These are phyloP conservation scores for Gallinago nigripennis DNA, from an alignment of 2,797 vertebrate species.

Conservation along the genomic window DNA sequence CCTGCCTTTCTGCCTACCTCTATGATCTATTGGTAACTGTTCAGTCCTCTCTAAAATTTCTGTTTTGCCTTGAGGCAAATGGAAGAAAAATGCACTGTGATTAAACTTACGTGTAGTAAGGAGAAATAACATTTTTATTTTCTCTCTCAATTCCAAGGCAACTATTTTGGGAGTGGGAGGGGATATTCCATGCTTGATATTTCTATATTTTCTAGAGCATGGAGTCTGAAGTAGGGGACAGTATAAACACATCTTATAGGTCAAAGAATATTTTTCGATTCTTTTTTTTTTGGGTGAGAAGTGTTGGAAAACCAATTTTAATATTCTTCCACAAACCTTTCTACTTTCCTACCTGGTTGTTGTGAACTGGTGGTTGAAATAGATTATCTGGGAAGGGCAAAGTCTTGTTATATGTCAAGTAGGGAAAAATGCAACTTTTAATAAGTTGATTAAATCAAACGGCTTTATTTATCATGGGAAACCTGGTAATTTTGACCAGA, in stretches of 20 bases:
- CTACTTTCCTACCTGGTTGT: not conserved
- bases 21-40: constrained; percentile 7
- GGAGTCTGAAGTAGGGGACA: not conserved
- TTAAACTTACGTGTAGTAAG: not conserved
- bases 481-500: not conserved
- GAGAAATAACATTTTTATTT: constrained; percentile 42
- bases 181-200: not conserved
- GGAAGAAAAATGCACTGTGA: constrained; percentile 32
- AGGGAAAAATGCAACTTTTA: not conserved
- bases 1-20: not conserved
- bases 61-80: constrained; percentile 47
- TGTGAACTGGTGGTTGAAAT: not conserved
- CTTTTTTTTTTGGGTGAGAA: not conserved
- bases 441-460: not conserved
- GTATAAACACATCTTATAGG: not conserved
- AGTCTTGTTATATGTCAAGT: not conserved
- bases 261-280: not conserved
- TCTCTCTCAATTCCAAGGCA: not conserved
- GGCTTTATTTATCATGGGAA: not conserved
- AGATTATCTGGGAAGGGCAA: not conserved
- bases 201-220: not conserved
- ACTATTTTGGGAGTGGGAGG: not conserved
- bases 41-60: constrained; percentile 38
- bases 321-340: not conserved
- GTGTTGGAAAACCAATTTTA: not conserved